These are phyloP conservation scores for Volucella zonaria DNA, from an alignment of 2,888 invertebrate genomes.

Conservation along the genomic window DNA sequence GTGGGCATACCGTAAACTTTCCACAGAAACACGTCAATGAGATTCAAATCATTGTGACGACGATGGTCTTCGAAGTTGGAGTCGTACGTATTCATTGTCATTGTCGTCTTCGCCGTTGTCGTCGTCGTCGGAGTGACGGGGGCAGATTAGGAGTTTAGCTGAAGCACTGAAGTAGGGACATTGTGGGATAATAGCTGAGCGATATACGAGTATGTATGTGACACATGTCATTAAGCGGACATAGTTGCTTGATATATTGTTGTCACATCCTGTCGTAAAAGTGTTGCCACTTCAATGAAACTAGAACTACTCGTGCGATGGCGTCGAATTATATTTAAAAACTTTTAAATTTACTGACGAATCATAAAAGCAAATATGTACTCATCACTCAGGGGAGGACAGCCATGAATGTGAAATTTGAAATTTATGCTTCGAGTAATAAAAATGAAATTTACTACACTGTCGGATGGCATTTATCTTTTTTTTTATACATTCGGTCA, in stretches of 20 bases:
- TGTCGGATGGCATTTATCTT: not conserved
- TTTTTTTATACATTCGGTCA: too few relatives aligned
- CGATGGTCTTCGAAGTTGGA: not conserved
- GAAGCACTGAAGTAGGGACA: not conserved
- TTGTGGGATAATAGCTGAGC: conserved; percentile 25
- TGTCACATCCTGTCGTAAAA: conserved; percentile 65
- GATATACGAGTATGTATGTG: conserved; percentile 17
- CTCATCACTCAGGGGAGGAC: not conserved
- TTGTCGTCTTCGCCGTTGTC: not conserved
- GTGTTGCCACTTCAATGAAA: conserved; percentile 34
- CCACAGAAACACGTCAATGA: conserved; percentile 21
- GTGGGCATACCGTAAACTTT: conserved; percentile 18
- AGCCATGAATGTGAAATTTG: conserved; percentile 4
- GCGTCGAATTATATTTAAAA: not conserved
- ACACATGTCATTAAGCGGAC: conserved; percentile 42
- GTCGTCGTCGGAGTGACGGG: conserved; percentile 3
- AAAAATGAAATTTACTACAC: conserved; percentile 48
- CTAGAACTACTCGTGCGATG: not conserved
- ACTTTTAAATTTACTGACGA: conserved; percentile 18
- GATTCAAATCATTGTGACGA: conserved; percentile 34
- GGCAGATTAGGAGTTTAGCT: conserved; percentile 49
- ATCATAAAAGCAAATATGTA: conserved; percentile 38
- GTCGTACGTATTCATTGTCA: too few relatives aligned
- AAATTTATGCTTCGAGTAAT: conserved; percentile 51
- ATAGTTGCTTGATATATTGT: conserved; percentile 48